A percentile compares a stretch with the other conserved stretches of the same genome.
Evolutionary conservation across 2,113 vertebrate species (phyloP).

Genomic region (Clarias magur): DNA sequence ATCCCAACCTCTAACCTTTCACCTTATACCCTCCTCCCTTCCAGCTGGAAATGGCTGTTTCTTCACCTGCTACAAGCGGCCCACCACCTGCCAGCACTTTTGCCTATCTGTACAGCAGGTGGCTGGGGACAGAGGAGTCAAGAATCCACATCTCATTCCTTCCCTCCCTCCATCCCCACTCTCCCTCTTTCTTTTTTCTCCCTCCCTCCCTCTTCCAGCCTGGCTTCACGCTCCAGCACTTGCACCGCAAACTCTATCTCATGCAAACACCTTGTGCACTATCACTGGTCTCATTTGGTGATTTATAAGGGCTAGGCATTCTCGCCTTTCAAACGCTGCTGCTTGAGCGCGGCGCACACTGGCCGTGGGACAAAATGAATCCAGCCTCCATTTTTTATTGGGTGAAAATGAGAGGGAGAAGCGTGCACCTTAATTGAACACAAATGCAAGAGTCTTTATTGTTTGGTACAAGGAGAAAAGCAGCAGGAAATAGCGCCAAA

Average conservation of each 20-base stretch:
- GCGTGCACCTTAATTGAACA: conserved; percentile 39
- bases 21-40: conserved; percentile 10
- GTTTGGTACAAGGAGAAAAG: conserved; percentile 21
- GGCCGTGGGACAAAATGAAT: conserved; percentile 44
- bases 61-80: conserved; percentile 57
- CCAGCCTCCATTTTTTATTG: conserved; percentile 37
- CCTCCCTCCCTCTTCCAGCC: conserved; percentile 25
- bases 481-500: conserved; percentile 24
- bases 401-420: conserved; percentile 42
- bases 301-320: conserved; percentile 60
- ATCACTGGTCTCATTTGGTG: conserved; percentile 61
- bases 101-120: conserved; percentile 55
- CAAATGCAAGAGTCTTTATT: conserved; percentile 19
- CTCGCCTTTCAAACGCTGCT: conserved; percentile 38
- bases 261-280: conserved; percentile 68
- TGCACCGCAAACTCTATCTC: conserved; percentile 66
- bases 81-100: conserved; percentile 36
- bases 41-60: conserved; percentile 60
- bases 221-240: conserved; percentile 62
- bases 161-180: conserved; percentile 40
- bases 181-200: conserved; percentile 35
- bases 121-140: conserved; percentile 64
- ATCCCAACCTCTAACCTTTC: conserved; percentile 2
- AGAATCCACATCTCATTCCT: conserved; percentile 53
- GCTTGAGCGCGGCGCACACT: conserved; percentile 24